Evolutionary conservation across 2,888 invertebrate species (phyloP).

Genomic region (Epirrhoe tristata): DNA sequence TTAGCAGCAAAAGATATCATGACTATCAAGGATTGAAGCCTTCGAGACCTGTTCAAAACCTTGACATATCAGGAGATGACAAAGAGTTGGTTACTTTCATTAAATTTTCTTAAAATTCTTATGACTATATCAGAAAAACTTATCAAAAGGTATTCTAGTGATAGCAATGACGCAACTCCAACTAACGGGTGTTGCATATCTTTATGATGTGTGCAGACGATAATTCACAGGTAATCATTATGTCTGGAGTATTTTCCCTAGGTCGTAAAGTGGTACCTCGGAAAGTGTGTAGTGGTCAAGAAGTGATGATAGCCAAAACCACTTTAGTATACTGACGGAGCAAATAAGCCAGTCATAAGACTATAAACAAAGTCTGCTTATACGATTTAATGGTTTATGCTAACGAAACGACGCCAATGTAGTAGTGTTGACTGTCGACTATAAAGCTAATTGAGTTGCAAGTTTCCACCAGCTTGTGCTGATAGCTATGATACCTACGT

Average conservation of each 20-base stretch:
- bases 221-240: slow-evolving; percentile 15
- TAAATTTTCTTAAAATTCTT: neutral
- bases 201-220: slow-evolving; percentile 21
- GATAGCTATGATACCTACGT: neutral
- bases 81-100: neutral
- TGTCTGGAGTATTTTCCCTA: slow-evolving; percentile 11
- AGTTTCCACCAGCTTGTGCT: slow-evolving; percentile 1
- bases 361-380: slow-evolving; percentile 10
- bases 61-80: slow-evolving; percentile 52
- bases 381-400: slow-evolving; percentile 18
- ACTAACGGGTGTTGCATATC: slow-evolving; percentile 11
- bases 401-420: slow-evolving; percentile 23
- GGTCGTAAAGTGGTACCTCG: slow-evolving; percentile 23
- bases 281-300: slow-evolving; percentile 12
- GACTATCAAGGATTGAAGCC: slow-evolving; percentile 50
- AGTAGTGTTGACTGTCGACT: slow-evolving; percentile 13
- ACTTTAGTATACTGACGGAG: slow-evolving; percentile 31
- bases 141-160: neutral
- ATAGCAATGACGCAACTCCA: slow-evolving; percentile 1
- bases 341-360: slow-evolving; percentile 14
- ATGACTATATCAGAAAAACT: neutral
- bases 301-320: slow-evolving; percentile 34
- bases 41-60: slow-evolving; percentile 46
- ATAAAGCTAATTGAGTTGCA: slow-evolving; percentile 20
- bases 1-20: slow-evolving; percentile 57